These are phyloP conservation scores for Botia kubotai DNA, from an alignment of 2,797 vertebrate species.

Conservation along the genomic window DNA sequence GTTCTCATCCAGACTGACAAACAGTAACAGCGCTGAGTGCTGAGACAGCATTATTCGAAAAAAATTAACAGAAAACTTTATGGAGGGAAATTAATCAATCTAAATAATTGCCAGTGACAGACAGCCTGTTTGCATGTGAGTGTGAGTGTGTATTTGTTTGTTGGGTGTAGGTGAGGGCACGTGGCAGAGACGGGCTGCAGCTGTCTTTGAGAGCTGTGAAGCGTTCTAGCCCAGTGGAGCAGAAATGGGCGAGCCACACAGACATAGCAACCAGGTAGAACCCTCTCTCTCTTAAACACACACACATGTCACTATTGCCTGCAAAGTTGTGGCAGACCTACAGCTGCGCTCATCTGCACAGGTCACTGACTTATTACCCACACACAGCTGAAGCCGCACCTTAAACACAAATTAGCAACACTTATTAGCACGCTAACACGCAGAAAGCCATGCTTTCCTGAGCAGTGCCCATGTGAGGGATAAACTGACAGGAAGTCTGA, in stretches of 20 bases:
- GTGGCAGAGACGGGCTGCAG: conserved; percentile 72
- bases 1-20: not conserved
- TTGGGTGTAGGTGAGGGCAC: conserved; percentile 61
- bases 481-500: not conserved
- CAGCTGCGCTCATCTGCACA: conserved; percentile 82
- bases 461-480: not conserved
- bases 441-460: conserved; percentile 7
- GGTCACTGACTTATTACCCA: conserved; percentile 81
- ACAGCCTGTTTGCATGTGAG: conserved; percentile 45
- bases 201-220: conserved; percentile 63
- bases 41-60: conserved; percentile 3
- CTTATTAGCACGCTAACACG: conserved; percentile 39
- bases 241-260: conserved; percentile 58
- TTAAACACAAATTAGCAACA: conserved; percentile 42
- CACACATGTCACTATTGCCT: conserved; percentile 61
- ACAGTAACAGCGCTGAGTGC: not conserved
- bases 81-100: not conserved
- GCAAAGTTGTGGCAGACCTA: conserved; percentile 69
- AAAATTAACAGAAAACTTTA: conserved; percentile 3
- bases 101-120: conserved; percentile 42
- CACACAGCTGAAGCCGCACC: conserved; percentile 37
- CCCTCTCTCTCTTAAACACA: conserved; percentile 48
- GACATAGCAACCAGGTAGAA: conserved; percentile 59
- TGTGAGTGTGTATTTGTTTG: conserved; percentile 9
- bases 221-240: conserved; percentile 62